Evolutionary conservation across 2,113 vertebrate species (phyloP).

Genomic region (Tupaia chinensis): DNA sequence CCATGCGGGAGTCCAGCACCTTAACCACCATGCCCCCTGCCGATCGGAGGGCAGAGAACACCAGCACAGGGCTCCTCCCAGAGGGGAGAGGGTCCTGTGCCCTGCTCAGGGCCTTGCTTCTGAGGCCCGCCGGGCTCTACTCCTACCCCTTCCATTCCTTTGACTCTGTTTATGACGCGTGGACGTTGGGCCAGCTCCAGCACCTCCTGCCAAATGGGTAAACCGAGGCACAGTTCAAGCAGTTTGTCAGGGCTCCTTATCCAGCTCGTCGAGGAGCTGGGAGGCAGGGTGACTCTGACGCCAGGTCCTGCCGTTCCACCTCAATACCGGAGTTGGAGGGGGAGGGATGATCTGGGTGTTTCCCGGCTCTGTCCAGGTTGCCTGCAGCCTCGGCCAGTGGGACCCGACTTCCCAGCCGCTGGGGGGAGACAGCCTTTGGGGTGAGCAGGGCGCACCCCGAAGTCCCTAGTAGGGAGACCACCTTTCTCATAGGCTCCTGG

Average conservation of each 20-base stretch:
- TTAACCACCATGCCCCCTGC: too few relatives aligned
- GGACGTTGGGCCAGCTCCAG: neutral
- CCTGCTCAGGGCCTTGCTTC: neutral
- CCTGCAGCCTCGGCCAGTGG: neutral
- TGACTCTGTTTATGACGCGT: neutral
- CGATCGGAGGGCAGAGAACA: too few relatives aligned
- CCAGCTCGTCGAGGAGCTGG: neutral
- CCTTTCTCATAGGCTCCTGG: neutral
- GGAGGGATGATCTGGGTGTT: neutral
- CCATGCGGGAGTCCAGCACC: too few relatives aligned
- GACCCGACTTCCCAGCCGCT: neutral
- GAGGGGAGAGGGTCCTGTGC: neutral
- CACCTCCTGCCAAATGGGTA: neutral
- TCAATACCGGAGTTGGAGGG: neutral
- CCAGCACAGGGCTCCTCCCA: neutral
- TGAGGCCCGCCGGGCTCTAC: neutral
- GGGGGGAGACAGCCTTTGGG: neutral
- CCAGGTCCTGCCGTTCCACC: neutral
- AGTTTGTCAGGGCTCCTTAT: neutral
- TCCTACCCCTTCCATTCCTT: neutral
- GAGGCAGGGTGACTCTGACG: neutral
- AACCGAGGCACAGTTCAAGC: neutral
- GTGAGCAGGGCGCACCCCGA: neutral
- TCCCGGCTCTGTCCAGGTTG: neutral
- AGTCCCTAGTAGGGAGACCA: neutral